Base-by-base conservation (phyloP, 2,888 invertebrate genomes). In the Hirtodrosophila alboralis region DNA sequence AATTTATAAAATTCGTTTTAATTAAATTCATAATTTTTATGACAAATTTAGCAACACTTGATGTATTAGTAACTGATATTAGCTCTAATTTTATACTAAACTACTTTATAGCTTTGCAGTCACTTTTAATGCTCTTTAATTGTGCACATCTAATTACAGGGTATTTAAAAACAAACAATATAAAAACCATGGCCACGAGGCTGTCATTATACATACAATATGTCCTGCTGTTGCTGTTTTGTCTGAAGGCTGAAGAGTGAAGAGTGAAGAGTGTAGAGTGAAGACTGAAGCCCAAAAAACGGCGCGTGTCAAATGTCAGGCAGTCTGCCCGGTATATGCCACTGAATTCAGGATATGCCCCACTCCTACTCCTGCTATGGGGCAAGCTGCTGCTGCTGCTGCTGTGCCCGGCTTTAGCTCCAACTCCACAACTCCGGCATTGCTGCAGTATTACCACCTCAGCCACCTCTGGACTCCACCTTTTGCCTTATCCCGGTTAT, bases 241-340 rank as follows among this genome's bases (percentile, higher is more conserved):
- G 1, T 18, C 18, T 18, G 34, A 58, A 33, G 36, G 36, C 67
- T 40, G 34, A 43, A 53, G 65, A 28, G 72, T 67, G 73, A 73
- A 60, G 73, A 49, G 61, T 73, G 73, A 58, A 33, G 31, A 41
- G 51, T 38, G 33, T 33, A 48, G 65, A 26, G 72, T 66, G 73
- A 72, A 56, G 73, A 48, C 73, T 72, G 73, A n/a, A n/a, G n/a
- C 18, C 75, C 69, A 72, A 72, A 72, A 72, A 72, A 68, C 64
- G 75, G 69, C 86, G 86, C 81, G 81, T 83, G 81, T 83, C 81
- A 83, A 81, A 83, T 84, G 81, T 86, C 86, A 86, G 79, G 30
- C 77, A 72, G 56, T 53, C 58, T 2, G 7, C 8, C 23, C 30
- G n/a, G n/a, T n/a, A n/a, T n/a, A n/a, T n/a, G n/a, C n/a, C n/a